These are phyloP conservation scores for Halichondria panicea DNA, from an alignment of 37 sponge, comb jelly and placozoan genomes.

Conservation along the genomic window DNA sequence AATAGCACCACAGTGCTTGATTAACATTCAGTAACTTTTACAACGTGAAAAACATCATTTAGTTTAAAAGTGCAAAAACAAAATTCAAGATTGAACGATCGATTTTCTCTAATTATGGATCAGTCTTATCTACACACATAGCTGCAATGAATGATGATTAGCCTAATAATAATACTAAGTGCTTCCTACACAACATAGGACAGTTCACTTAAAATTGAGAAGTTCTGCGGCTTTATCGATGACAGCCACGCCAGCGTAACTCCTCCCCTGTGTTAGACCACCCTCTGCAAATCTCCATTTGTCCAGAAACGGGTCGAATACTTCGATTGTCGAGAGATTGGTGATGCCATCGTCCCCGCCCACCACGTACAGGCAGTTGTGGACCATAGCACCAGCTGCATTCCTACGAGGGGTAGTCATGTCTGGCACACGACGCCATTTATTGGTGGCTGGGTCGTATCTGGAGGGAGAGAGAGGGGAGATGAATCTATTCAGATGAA, in stretches of 20 bases:
- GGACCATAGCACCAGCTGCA: slow-evolving; percentile 84
- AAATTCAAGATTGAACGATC: too few species aligned
- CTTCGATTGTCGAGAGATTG: slow-evolving; percentile 80
- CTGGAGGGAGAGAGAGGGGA: neutral
- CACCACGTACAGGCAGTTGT: slow-evolving; percentile 81
- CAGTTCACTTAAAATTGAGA: too few species aligned
- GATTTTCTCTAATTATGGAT: too few species aligned
- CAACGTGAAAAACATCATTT: too few species aligned
- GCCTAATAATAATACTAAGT: too few species aligned
- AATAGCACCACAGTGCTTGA: too few species aligned
- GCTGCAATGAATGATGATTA: too few species aligned
- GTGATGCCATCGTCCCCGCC: slow-evolving; percentile 91
- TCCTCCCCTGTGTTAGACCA: slow-evolving; percentile 65
- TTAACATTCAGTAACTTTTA: too few species aligned
- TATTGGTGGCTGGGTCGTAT: slow-evolving; percentile 56
- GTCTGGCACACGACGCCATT: slow-evolving; percentile 69
- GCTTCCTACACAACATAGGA: too few species aligned
- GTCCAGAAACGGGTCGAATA: slow-evolving; percentile 67
- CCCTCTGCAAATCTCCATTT: slow-evolving; percentile 72
- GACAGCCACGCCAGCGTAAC: slow-evolving; percentile 84
- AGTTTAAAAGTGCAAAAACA: too few species aligned
- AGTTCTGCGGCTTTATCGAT: slow-evolving; percentile 44
- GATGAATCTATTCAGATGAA: too few species aligned
- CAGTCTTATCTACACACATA: too few species aligned
- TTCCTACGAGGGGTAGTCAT: slow-evolving; percentile 86